Conservation (phyloP, 2,797 vertebrate species). For the Crotalus adamanteus region DNA sequence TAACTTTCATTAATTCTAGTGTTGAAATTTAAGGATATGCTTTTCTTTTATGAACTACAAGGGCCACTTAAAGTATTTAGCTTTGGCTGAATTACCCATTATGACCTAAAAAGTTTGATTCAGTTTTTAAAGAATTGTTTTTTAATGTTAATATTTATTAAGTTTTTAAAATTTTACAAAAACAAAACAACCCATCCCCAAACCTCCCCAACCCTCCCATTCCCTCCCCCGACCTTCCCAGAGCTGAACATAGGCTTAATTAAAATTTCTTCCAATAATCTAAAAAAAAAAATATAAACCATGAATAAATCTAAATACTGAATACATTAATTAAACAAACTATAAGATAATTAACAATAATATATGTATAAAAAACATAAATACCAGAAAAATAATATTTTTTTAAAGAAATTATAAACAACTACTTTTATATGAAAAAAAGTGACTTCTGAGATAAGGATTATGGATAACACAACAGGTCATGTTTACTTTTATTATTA, state of each 20-base stretch:
- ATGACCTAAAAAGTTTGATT: not conserved
- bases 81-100: not conserved
- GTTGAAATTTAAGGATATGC: not conserved
- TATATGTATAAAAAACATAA: too few species aligned
- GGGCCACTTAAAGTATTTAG: not conserved
- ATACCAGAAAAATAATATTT: not conserved
- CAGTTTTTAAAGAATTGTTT: not conserved
- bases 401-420: not conserved
- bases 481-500: not conserved
- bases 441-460: not conserved
- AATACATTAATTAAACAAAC: too few species aligned
- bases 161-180: too few species aligned
- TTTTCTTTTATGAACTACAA: not conserved
- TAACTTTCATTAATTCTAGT: not conserved
- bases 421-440: not conserved
- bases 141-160: too few species aligned
- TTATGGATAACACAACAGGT: not conserved
- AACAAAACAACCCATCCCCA: too few species aligned
- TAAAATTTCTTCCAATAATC: too few species aligned
- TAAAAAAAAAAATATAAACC: too few species aligned
- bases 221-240: too few species aligned
- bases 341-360: too few species aligned
- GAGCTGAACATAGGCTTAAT: too few species aligned
- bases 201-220: too few species aligned
- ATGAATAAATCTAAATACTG: too few species aligned